A percentile compares a stretch with the other conserved stretches of the same genome.
Evolutionary conservation across 2,113 vertebrate species (phyloP).

Genomic region (Typhlomys cinereus): DNA sequence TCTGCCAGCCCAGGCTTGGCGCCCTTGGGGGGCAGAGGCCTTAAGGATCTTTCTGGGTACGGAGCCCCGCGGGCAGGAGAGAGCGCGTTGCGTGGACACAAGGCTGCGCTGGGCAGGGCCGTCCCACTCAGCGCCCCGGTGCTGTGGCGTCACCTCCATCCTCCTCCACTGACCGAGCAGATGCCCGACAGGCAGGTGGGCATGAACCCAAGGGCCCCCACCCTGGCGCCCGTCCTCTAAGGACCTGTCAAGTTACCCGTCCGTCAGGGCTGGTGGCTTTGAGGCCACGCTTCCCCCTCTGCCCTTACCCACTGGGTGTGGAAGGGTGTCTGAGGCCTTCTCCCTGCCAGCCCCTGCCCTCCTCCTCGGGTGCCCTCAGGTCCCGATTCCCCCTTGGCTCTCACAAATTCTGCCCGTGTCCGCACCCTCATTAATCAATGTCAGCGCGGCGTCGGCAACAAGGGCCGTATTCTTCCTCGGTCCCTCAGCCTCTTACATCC

Average conservation of each 20-base stretch:
- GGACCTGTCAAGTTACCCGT: neutral
- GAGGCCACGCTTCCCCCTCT: neutral
- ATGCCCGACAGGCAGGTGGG: neutral
- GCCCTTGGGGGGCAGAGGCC: neutral
- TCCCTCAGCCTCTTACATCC: constrained; percentile 92
- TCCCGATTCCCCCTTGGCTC: constrained; percentile 87
- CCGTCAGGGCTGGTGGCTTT: neutral
- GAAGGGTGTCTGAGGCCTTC: constrained; percentile 66
- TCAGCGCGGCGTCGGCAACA: constrained; percentile 91
- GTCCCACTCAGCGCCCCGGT: accelerated
- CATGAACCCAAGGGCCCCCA: neutral
- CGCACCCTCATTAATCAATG: constrained; percentile 95
- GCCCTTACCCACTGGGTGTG: constrained; percentile 50
- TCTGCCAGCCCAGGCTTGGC: accelerated
- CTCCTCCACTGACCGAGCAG: neutral
- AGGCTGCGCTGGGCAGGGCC: neutral
- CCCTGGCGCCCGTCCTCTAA: neutral
- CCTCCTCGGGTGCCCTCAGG: constrained; percentile 89
- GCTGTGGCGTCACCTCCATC: accelerated
- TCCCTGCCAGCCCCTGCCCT: constrained; percentile 85
- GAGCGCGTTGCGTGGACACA: accelerated
- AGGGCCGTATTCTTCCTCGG: constrained; percentile 91
- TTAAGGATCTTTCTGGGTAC: accelerated
- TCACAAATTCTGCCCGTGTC: constrained; percentile 93
- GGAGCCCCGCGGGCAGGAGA: accelerated